phyloP scores from a whole-genome alignment of 2,113 vertebrate genomes.

The Ifrita kowaldi region DNA sequence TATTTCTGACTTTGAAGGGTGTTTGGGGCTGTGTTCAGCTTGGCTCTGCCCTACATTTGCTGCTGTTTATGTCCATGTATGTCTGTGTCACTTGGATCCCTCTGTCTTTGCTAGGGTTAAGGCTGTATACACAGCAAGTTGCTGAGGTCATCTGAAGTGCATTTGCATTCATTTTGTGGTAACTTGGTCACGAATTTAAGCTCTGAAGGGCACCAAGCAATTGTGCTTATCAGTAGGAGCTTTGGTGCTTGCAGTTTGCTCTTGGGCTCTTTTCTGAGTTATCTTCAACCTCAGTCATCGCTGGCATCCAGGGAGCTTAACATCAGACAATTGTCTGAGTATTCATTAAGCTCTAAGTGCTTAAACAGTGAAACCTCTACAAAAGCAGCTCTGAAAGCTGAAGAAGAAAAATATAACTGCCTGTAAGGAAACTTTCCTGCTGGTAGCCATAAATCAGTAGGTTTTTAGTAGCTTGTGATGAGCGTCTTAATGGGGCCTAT shows the following conservation, averaged over 20 bases:
- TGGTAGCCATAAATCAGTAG: background rate
- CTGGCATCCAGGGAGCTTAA: background rate
- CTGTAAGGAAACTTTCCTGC: background rate
- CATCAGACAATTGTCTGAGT: background rate
- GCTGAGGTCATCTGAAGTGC: background rate
- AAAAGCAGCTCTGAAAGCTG: background rate
- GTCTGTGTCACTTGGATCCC: background rate
- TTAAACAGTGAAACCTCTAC: background rate
- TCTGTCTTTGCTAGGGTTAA: background rate
- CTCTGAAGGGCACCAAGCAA: background rate
- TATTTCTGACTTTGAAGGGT: background rate
- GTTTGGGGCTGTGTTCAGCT: background rate
- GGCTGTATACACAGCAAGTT: background rate
- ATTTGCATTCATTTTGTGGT: background rate
- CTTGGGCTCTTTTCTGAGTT: background rate
- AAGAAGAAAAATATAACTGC: background rate
- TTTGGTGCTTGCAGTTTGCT: background rate
- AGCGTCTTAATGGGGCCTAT: background rate
- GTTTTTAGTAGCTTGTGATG: slow-evolving; percentile 21
- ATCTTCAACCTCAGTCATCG: background rate
- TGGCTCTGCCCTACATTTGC: background rate
- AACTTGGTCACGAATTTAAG: background rate
- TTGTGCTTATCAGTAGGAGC: background rate
- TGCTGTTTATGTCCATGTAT: background rate
- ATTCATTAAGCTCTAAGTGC: background rate